Base-by-base conservation (phyloP, 2,113 vertebrate species). In the Caranx ignobilis region DNA sequence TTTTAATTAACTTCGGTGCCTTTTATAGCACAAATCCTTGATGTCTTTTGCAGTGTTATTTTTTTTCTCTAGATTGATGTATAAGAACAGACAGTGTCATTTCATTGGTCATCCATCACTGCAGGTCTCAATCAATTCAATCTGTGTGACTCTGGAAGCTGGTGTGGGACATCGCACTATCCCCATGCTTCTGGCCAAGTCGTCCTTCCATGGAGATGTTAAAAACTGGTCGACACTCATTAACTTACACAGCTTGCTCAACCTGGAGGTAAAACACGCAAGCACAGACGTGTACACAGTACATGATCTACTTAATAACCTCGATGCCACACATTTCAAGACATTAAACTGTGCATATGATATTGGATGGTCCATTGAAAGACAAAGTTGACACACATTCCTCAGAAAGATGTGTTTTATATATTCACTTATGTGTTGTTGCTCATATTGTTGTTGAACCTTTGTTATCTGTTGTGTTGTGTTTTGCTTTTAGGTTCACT, bases 111-210 rank as follows among this genome's bases (percentile, higher is more conserved):
- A 0, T 69, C 3, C 6, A 32, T 87, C 48, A 11, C 41, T 84
- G 43, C 65, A 94, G 93, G 82, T 98, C 70, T 91, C 45, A 63
- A 94, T 99, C 88, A 94, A 94, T 75, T 97, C 97, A 47, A 94
- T 99, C 89, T 96, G 97, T 86, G 16, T 99, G 70, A 98, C 98
- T 60, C 95, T 99, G 78, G 98, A 99, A 93, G 98, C 98, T 74
- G 98, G 98, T 3, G 93, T 99, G 84, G 98, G 98, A 35, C 97
- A 99, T 71, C 95, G 95, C 89, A 99, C 98, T 3, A 91, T 98
- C 59, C 98, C 98, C n/a, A 98, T 99, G 97, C 96, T 99, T 75
- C 94, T 99, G 89, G 97, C 97, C 74, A 99, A 99, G 80, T 97
- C 97, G 6, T 94, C 94, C 34, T 97, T 99, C 91, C 83, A 93